A percentile compares a stretch with the other conserved stretches of the same genome.
These are phyloP conservation scores for Clarias batrachus DNA, from an alignment of 2,113 vertebrate species.

Conservation along the genomic window DNA sequence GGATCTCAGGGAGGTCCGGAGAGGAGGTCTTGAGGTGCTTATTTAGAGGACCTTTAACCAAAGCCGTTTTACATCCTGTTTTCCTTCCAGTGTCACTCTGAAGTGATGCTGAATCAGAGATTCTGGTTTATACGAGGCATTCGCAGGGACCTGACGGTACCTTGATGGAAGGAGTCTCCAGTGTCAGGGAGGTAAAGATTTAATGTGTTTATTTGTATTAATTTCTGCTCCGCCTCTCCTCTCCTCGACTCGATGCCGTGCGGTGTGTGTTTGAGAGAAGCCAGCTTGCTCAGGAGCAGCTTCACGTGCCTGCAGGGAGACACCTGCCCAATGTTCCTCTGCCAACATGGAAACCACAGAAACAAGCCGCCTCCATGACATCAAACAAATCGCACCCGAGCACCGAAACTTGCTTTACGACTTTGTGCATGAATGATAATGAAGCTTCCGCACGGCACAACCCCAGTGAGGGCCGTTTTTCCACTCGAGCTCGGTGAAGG, in stretches of 20 bases:
- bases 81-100: background rate
- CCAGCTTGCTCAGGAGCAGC: constrained; percentile 18
- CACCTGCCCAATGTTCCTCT: constrained; percentile 28
- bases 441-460: background rate
- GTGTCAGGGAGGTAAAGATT: background rate
- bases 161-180: background rate
- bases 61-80: background rate
- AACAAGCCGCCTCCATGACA: background rate
- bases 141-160: background rate
- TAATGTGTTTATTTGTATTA: background rate
- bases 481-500: background rate
- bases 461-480: background rate
- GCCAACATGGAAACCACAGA: background rate
- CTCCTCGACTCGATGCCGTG: background rate
- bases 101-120: background rate
- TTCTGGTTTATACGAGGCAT: background rate
- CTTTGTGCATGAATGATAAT: too few species aligned
- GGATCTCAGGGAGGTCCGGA: background rate
- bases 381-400: background rate
- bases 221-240: background rate
- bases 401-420: background rate
- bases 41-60: background rate
- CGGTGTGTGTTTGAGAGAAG: background rate
- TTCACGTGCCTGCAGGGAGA: constrained; percentile 23
- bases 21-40: background rate